phyloP scores from a whole-genome alignment of 2,797 vertebrate genomes.

The Sebastes iracundus region DNA sequence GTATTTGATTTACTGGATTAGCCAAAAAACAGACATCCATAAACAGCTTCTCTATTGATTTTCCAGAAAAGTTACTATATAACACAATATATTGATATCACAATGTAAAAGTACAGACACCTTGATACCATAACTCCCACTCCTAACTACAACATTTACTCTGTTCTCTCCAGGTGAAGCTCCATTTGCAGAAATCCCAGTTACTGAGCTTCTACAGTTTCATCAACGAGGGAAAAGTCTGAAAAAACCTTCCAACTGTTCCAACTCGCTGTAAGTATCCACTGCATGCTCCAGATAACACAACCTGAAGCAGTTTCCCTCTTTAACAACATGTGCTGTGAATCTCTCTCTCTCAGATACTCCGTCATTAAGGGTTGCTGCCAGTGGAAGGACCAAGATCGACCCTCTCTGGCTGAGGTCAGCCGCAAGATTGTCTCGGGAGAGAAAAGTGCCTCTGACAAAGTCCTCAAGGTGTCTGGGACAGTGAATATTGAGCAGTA shows the following conservation, averaged over 20 bases:
- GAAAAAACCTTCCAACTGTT: slow-evolving; percentile 88
- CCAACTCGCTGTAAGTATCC: slow-evolving; percentile 84
- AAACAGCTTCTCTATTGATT: neutral
- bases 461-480: slow-evolving; percentile 85
- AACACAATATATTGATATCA: neutral
- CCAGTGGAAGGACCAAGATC: slow-evolving; percentile 86
- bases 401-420: slow-evolving; percentile 83
- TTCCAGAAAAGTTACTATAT: neutral
- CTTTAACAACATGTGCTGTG: neutral
- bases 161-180: slow-evolving; percentile 85
- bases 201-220: slow-evolving; percentile 87
- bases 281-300: neutral
- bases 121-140: neutral
- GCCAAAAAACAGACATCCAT: neutral
- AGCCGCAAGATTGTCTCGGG: slow-evolving; percentile 79
- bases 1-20: neutral
- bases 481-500: slow-evolving; percentile 87
- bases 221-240: slow-evolving; percentile 89
- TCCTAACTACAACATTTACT: neutral
- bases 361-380: slow-evolving; percentile 90
- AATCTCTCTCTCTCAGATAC: slow-evolving; percentile 76
- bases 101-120: neutral
- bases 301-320: neutral
- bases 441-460: slow-evolving; percentile 84
- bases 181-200: slow-evolving; percentile 89